These are phyloP conservation scores for Phaetusa simplex DNA, from an alignment of 2,113 vertebrate species.

Conservation along the genomic window DNA sequence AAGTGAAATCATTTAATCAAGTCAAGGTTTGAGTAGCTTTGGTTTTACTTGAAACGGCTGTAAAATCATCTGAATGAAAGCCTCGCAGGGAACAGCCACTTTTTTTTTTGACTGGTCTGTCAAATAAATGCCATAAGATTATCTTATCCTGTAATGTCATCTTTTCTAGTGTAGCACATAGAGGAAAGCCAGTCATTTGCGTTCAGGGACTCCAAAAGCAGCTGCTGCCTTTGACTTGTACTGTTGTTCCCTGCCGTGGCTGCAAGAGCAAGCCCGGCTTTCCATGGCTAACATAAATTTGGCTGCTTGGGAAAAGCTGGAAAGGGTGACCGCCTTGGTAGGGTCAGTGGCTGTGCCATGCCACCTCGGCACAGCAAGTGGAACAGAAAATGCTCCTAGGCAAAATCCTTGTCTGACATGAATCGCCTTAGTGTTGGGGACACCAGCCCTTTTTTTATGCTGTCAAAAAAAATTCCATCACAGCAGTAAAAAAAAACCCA, in stretches of 20 bases:
- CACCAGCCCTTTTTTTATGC: neutral
- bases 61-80: neutral
- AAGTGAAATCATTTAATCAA: neutral
- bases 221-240: neutral
- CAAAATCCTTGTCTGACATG: neutral
- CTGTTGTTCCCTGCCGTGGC: neutral
- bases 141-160: neutral
- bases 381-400: neutral
- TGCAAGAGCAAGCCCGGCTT: neutral
- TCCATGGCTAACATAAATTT: neutral
- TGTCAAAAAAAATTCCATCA: neutral
- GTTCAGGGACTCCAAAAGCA: neutral
- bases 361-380: neutral
- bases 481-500: neutral
- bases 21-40: neutral
- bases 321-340: neutral
- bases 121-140: neutral
- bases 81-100: neutral
- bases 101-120: neutral
- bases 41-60: neutral
- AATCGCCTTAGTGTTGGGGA: neutral
- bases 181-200: neutral
- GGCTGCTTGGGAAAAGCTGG: neutral
- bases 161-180: neutral
- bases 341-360: rapidly evolving